Evolutionary conservation across 2,113 vertebrate species (phyloP), one percentile per base, ranked within the genome.

Genomic region (Philantomba maxwellii): DNA sequence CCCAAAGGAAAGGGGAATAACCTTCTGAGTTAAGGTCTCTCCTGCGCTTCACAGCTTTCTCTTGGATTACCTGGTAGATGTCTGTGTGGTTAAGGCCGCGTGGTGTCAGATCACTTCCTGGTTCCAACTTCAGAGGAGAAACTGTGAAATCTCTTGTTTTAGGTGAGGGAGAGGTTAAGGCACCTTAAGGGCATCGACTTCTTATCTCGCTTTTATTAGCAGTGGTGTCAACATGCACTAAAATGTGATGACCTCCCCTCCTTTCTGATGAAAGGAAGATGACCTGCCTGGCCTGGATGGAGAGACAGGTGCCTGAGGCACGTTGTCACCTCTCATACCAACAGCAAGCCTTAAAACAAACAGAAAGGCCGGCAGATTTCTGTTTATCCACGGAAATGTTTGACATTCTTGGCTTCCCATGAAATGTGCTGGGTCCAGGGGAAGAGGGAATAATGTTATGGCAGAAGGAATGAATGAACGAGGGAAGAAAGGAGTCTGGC

Each of bases 251-350:
- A 98, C 98, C 98, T 98, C 47, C 92, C 98, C 94, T 98, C 93
- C 92, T 98, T 97, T 98, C 98, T 98, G 98, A 99, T 98, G 97
- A 98, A 98, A 97, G 96, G 98, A 98, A 98, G 98, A 98, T 98
- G 98, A 98, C 98, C 98, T 98, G 96, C 96, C 97, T 98, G 60
- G 98, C 91, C 81, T 98, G 97, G 98, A 95, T 98, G 97, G 91
- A 94, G 97, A 98, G 98, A 97, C 97, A 98, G 96, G 94, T 96
- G 98, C 99, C 98, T 39, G 92, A 98, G 98, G 99, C 98, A 53
- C 96, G 96, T 94, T 98, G 98, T 98, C 97, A 97, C 94, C 91
- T 97, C 97, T 94, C 94, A 91, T 97, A 97, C 93, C 97, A 95
- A 53, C 87, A 87, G 93, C 86, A 91, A 97, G 93, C 87, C 92